phyloP scores from a whole-genome alignment of 2,113 vertebrate genomes.

The Passer domesticus region DNA sequence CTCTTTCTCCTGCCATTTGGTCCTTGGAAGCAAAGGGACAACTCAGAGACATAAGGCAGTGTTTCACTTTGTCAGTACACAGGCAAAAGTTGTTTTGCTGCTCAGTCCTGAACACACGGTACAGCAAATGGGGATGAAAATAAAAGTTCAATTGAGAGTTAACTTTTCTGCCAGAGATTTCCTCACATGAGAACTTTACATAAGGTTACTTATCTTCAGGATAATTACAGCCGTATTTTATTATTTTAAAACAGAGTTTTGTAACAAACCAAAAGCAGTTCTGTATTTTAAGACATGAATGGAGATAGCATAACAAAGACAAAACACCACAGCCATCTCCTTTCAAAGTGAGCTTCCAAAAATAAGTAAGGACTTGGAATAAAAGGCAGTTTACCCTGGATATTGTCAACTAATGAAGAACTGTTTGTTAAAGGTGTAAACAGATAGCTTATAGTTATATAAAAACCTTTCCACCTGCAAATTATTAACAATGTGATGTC shows the following conservation, averaged over 20 bases:
- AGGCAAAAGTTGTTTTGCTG: neutral
- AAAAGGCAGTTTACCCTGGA: neutral
- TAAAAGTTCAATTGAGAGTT: neutral
- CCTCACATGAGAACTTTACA: neutral
- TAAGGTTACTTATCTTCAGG: neutral
- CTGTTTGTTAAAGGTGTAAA: neutral
- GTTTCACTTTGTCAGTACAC: neutral
- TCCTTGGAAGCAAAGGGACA: neutral
- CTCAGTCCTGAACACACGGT: neutral
- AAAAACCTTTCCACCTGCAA: neutral
- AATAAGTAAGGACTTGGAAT: neutral
- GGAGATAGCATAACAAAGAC: neutral
- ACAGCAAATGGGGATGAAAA: neutral
- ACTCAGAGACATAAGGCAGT: neutral
- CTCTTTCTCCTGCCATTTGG: neutral
- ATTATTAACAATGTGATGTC: neutral
- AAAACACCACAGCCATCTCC: neutral
- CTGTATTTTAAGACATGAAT: neutral
- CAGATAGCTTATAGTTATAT: neutral
- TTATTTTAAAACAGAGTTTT: neutral
- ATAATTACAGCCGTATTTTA: neutral
- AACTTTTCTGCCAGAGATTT: neutral
- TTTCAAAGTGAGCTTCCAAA: neutral
- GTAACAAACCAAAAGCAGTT: neutral
- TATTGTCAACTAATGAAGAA: neutral